Conservation (phyloP, 2,113 vertebrate genomes). For the Urocitellus parryii region DNA sequence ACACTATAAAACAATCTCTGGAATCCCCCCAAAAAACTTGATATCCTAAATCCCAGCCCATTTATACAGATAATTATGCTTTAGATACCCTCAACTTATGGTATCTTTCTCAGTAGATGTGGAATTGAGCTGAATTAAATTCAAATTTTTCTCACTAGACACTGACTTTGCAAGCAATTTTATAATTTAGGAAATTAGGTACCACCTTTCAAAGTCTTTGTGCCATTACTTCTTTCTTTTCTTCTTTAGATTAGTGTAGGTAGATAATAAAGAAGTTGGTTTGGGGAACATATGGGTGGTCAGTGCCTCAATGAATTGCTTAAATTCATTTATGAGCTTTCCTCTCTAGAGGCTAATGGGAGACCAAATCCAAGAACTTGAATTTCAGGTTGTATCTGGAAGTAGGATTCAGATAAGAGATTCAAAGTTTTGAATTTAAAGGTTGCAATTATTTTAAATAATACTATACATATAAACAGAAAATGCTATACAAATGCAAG, state of each 20-base stretch:
- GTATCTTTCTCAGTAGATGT: not conserved
- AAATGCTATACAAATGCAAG: not conserved
- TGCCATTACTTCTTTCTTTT: not conserved
- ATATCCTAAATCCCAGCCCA: not conserved
- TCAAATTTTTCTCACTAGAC: not conserved
- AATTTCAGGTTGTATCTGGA: constrained; percentile 40
- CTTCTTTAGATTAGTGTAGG: not conserved
- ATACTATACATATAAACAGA: not conserved
- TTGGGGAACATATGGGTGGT: not conserved
- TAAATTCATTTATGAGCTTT: not conserved
- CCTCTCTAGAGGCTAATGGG: not conserved
- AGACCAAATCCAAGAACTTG: not conserved
- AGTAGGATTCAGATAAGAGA: constrained; percentile 14
- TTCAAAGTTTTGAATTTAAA: constrained; percentile 35
- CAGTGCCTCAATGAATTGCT: not conserved
- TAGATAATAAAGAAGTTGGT: not conserved
- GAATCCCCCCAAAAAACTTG: not conserved
- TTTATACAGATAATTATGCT: not conserved
- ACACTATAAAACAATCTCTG: not conserved
- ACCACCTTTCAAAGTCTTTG: not conserved
- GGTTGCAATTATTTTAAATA: constrained; percentile 18
- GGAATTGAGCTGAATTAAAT: constrained; percentile 23
- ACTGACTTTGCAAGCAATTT: constrained; percentile 7
- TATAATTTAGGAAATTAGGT: not conserved
- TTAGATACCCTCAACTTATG: not conserved